Base-by-base conservation (phyloP, 2,888 invertebrate species). In the Himalopsyche japonica region DNA sequence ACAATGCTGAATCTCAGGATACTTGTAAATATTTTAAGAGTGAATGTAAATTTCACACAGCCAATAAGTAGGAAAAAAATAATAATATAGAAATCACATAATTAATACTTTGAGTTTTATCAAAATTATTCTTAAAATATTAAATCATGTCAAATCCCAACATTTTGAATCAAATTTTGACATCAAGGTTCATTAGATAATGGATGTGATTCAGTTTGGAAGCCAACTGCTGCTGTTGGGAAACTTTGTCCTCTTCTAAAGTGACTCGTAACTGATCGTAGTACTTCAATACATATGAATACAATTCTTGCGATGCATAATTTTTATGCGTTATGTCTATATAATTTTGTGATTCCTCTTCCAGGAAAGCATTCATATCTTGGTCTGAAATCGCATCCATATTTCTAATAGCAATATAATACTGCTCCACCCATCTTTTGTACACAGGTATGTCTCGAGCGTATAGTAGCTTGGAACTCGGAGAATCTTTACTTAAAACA, bases 361-460 rank as follows among this genome's bases (percentile, higher is more conserved):
- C 98, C 89, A 99, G 93, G 97, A 99, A 98, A 84, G 98, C 98
- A 91, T 98, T 99, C 99, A 99, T 99, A 91, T 99, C 99, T 93
- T 98, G 98, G 92, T 99, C 99, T 88, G 98, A 98, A 91, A 99
- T 99, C 88, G 98, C 97, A 89, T 98, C 97, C 98, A 99, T 98
- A 91, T 96, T 94, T 92, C 97, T 97, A 89, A 98, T 98, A 91
- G 98, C 97, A 87, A 96, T 95, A 91, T 98, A 97, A 91, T 97
- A 99, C 91, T 98, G 95, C 90, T 99, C 99, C 88, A 99, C 99
- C 98, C 98, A 99, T 90, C 98, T 98, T 92, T 99, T 98, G 93
- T 99, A 99, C 90, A 97, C 96, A 90, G 99, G 99, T 93, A 99
- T 99, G 93, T 99, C 99, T 93, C 99, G 99, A 90, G 99, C 99